Evolutionary conservation across 2,888 invertebrate species (phyloP), one percentile per base, ranked within the genome.

Genomic region (Dryococelus australis): DNA sequence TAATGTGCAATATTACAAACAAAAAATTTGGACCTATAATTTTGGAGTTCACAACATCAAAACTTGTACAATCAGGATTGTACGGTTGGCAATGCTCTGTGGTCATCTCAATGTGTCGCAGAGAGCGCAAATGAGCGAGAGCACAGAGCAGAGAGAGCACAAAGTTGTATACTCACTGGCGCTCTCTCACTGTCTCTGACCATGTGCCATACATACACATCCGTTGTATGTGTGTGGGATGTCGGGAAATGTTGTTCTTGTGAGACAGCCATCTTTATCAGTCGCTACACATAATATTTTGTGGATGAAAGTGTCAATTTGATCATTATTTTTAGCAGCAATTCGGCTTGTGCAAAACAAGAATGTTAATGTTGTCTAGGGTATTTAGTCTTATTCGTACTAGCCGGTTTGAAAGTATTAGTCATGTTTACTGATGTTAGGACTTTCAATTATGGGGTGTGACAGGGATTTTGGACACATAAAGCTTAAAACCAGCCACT

Each of bases 401-500:
- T 20, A 4, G 83, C 83, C 83, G 27, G 26, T 83, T 83, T 35
- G 0, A 83, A 83, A 27, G 83, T 83, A 83, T 8, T 83, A 0
- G 83, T 27, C 28, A 27, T 83, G 28, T 81, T 83, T n/a, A 26
- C 26, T 81, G 13, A 81, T 81, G 81, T 81, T 2, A 83, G 43
- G 28, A 43, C 43, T 20, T 83, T 12, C 27, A 83, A 83, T 83
- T 0, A 83, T 83, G 35, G n/a, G n/a, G n/a, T 83, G 83, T 27
- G 83, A 83, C 27, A 28, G 83, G 28, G 27, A 83, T 9, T 43
- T 83, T 24, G 35, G 43, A 83, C 10, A 83, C 83, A 27, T 83
- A 83, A 28, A 83, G 83, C 24, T 83, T 83, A 83, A 28, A 83
- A 27, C 26, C 83, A 83, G n/a, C 27, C 43, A 83, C 20, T 83